Base-by-base conservation (phyloP, 2,113 vertebrate genomes). In the Grammomys surdaster region DNA sequence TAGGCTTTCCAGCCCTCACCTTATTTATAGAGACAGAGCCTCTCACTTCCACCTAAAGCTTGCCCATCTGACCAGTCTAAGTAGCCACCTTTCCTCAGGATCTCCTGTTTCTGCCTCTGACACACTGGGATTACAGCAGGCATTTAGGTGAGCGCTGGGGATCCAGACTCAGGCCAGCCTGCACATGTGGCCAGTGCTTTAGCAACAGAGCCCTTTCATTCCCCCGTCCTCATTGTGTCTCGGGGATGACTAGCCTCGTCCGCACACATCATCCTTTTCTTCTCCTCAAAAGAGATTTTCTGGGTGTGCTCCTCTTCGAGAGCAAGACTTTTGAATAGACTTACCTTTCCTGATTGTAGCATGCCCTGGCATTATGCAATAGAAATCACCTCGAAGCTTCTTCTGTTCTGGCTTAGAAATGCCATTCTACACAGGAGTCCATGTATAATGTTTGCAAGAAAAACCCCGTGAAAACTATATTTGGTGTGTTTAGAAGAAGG, bases 221-320 rank as follows among this genome's bases (percentile, higher is more conserved):
- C 28, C n/a, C 16, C 10, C 0, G 2, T 3, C n/a, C 19, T 24
- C 48, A 5, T 17, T 46, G 31, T 43, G 17, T 70, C 51, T 88
- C 56, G 46, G 60, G 75, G 82, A 9, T 46, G 33, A 0, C 33
- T 65, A 19, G 43, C 33, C 19, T 88, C 8, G 16, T 33, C 17
- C 0, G 63, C 5, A 48, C 16, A 86, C 9, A 48, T 12, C 17
- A 40, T 40, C 33, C 46, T 75, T 80, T 67, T 40, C 58, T 40
- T 93, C 28, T 77, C 80, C 19, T 82, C 1, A n/a, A 78, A 91
- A 82, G 84, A 81, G 60, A 95, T 95, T 97, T 92, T 73, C 63
- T 77, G 93, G 48, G 92, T 56, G 51, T 26, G 12, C 16, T 95
- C 36, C 48, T 95, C 56, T 19, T 81, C 67, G 13, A 96, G 82